Conservation (phyloP, 2,113 vertebrate genomes). For the Leucosticte australis region DNA sequence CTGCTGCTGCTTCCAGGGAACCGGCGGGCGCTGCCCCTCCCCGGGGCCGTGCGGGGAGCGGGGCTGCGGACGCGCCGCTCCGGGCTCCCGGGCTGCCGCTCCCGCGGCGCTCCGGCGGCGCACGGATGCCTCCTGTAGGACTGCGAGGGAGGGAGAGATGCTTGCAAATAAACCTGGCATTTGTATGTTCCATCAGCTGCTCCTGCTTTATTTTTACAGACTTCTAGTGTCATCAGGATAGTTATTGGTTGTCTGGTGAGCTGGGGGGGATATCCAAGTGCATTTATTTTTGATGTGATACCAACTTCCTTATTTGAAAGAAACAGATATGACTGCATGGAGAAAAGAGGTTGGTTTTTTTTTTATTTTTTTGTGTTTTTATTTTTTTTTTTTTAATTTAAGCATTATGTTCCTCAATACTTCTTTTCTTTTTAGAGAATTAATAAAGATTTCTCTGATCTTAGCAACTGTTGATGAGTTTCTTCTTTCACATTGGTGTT, state of each 20-base stretch:
- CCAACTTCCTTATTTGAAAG: neutral
- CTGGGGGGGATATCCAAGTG: neutral
- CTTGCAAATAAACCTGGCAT: accelerated
- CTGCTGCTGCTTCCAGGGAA: neutral
- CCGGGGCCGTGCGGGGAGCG: neutral
- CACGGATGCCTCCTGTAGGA: conserved; percentile 21
- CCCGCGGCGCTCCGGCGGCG: accelerated
- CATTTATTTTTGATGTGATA: neutral
- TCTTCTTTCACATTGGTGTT: neutral
- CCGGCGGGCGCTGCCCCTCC: neutral
- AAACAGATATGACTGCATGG: neutral
- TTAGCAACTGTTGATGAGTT: neutral
- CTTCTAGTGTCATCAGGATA: neutral
- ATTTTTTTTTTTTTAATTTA: too few species aligned
- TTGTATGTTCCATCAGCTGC: accelerated
- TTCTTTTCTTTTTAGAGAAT: neutral
- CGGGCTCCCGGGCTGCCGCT: neutral
- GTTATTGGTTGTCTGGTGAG: neutral
- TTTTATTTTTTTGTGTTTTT: too few species aligned
- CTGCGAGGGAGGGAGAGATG: neutral
- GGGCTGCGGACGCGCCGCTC: neutral
- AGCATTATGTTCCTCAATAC: neutral
- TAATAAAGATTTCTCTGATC: neutral
- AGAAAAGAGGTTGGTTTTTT: neutral
- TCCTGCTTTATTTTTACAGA: neutral